Evolutionary conservation across 2,888 invertebrate genomes (phyloP).

Genomic region (Charanyca ferruginea): DNA sequence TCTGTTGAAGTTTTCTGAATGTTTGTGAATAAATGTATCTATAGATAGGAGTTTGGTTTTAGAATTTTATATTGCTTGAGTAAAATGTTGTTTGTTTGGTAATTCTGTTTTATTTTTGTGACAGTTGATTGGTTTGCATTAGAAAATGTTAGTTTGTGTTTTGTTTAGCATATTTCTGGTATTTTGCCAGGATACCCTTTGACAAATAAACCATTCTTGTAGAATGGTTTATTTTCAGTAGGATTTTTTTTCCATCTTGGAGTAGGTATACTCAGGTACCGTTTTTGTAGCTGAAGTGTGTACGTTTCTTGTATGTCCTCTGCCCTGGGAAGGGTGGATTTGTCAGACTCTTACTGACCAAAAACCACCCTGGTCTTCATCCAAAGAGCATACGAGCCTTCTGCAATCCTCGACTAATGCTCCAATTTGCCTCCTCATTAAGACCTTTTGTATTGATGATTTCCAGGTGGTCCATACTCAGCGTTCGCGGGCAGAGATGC

Average conservation of each 20-base stretch:
- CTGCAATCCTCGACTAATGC: too few relatives aligned
- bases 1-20: conserved; percentile 57
- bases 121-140: conserved; percentile 26
- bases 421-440: neutral
- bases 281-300: too few relatives aligned
- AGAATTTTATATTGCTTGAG: conserved; percentile 38
- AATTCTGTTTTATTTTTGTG: conserved; percentile 5
- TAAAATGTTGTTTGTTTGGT: conserved; percentile 29
- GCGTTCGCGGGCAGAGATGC: conserved; percentile 87
- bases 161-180: conserved; percentile 21
- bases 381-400: too few relatives aligned
- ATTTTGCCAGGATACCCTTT: conserved; percentile 1
- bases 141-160: conserved; percentile 14
- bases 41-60: conserved; percentile 27
- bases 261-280: neutral
- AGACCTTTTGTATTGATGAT: conserved; percentile 2
- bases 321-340: too few relatives aligned
- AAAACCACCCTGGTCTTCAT: too few relatives aligned
- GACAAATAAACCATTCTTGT: neutral
- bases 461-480: conserved; percentile 86
- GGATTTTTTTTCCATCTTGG: neutral
- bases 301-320: too few relatives aligned
- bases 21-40: conserved; percentile 46
- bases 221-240: too few relatives aligned
- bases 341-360: too few relatives aligned